Evolutionary conservation across 2,797 vertebrate species (phyloP), one percentile per base, ranked within the genome.

Genomic region (Bradypodion ventrale): DNA sequence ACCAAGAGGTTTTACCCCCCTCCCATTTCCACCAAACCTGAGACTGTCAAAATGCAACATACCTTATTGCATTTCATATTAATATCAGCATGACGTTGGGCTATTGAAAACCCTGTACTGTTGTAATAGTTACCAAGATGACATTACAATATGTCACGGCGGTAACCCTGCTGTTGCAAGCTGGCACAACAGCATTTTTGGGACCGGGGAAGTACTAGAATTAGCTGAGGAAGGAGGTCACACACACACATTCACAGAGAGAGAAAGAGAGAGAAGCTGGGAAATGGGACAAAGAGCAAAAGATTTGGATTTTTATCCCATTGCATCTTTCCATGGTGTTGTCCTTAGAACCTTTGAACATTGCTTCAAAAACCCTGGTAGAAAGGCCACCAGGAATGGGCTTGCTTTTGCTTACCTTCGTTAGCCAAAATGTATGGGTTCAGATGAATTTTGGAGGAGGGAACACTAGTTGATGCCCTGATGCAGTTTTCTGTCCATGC

Each of bases 51-150:
- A 49, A 84, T 85, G 87, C 90, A 83, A 83, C 85, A 88, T 88
- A 85, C 90, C 90, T 93, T 89, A 89, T 89, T 93, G 80, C 80
- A 88, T 88, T 93, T 89, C 80, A 77, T 93, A 93, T 94, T 94
- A 93, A 91, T 90, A 91, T 85, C 92, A 90, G 87, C n/a, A 0
- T 76, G 84, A 85, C 88, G 88, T 90, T 90, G 82, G 91, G 87
- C 91, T 90, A 92, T 88, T 88, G 92, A 92, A 92, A 93, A 93
- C 89, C 90, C 87, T n/a, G 90, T 89, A 92, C 83, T 91, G 90
- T 68, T 89, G 56, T 87, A 90, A 90, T 92, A 92, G 91, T 94
- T 94, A 90, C 90, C 78, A 66, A n/a, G 74, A 86, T 90, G 90
- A 92, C 90, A 87, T 78, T 87, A 90, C 79, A 91, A 83, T 92